A percentile compares a stretch with the other conserved stretches of the same genome.
Conservation (phyloP, 2,888 invertebrate genomes). For the Dolomedes plantarius region DNA sequence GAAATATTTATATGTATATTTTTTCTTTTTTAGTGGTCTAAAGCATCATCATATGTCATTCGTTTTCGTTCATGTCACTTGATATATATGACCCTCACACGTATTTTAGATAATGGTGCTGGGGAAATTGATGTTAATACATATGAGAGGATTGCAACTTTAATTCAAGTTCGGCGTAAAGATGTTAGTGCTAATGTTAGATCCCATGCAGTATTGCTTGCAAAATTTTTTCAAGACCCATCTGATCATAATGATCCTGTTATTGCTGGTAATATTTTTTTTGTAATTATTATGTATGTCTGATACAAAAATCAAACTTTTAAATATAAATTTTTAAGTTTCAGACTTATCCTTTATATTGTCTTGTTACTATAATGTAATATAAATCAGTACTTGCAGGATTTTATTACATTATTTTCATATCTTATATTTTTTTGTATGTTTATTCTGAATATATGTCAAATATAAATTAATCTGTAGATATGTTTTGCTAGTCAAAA, state of each 20-base stretch:
- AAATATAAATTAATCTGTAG: too few relatives aligned
- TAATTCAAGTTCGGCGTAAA: conserved; percentile 38
- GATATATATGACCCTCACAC: conserved; percentile 34
- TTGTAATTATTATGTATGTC: neutral
- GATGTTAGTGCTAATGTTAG: conserved; percentile 54
- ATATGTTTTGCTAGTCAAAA: too few relatives aligned
- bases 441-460: too few relatives aligned
- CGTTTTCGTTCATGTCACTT: conserved; percentile 54
- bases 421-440: too few relatives aligned
- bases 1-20: too few relatives aligned
- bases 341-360: too few relatives aligned
- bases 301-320: neutral
- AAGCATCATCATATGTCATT: conserved; percentile 25
- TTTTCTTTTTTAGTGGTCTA: conserved; percentile 36
- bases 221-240: conserved; percentile 64
- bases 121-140: conserved; percentile 39
- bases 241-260: conserved; percentile 46
- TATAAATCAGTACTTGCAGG: too few relatives aligned
- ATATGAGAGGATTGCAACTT: conserved; percentile 36
- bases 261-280: conserved; percentile 39
- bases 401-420: too few relatives aligned
- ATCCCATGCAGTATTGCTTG: conserved; percentile 45
- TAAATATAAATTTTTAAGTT: too few relatives aligned
- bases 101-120: conserved; percentile 51
- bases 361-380: too few relatives aligned